Evolutionary conservation across 2,113 vertebrate species (phyloP), one percentile per base, ranked within the genome.

Genomic region (Salminus brasiliensis): DNA sequence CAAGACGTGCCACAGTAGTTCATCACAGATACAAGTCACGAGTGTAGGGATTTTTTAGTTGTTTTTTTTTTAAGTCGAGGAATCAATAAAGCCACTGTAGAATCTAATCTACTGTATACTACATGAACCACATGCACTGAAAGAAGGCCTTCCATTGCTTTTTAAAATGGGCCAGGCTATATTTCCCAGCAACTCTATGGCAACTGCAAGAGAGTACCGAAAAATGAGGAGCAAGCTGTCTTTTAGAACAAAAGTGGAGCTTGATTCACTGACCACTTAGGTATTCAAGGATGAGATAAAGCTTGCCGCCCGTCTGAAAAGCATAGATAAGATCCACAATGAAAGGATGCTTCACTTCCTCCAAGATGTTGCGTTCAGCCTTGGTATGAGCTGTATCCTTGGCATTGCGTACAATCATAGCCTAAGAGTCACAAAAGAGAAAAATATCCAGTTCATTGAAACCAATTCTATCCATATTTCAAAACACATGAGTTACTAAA

Each of bases 221-320:
- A 75, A 49, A 90, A 90, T 87, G 92, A 90, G 25, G 10, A 8
- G 49, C 18, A 8, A 60, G 60, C 53, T 29, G 52, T 82, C 36
- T 76, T 39, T 21, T 16, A 15, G 5, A 47, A 83, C 21, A 47
- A 76, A 76, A 23, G 70, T 23, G 9, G 68, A 32, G 52, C 45
- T 78, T 41, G 65, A 71, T 34, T 60, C 85, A 92, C 96, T 95
- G 88, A 99, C 97, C 97, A 72, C 97, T 98, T 90, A 99, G 93
- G 94, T 99, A 98, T 93, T 99, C 97, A 89, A 99, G 95, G 91
- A 99, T 98, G 92, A 99, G 97, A 94, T 98, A 99, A 92, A 98
- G 94, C 93, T 99, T 99, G 85, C 97, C 97, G 86, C 97, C 97
- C 1, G 97, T 99, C 92, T 99, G 97, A 94, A 99, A 99, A 93